phyloP scores from a whole-genome alignment of 2,888 invertebrate genomes.

The Eledona agricola region DNA sequence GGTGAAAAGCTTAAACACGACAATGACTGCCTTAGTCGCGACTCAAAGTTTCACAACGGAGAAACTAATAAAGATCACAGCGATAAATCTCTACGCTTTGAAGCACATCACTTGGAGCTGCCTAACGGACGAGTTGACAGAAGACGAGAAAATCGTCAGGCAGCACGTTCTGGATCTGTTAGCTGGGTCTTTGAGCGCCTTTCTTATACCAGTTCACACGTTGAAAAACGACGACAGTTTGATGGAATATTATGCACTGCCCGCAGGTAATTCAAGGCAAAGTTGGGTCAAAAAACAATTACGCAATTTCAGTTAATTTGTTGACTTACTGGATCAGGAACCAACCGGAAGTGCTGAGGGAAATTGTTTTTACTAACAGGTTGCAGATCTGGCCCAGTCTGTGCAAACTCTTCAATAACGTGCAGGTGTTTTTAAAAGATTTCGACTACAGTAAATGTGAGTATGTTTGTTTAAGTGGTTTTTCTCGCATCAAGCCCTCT shows the following conservation, averaged over 20 bases:
- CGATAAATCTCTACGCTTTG: slow-evolving; percentile 78
- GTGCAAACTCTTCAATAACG: slow-evolving; percentile 76
- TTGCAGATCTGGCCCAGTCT: slow-evolving; percentile 83
- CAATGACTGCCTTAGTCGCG: slow-evolving; percentile 78
- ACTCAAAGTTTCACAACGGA: slow-evolving; percentile 80
- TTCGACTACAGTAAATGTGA: slow-evolving; percentile 67
- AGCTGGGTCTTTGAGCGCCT: slow-evolving; percentile 72
- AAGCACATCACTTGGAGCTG: slow-evolving; percentile 68
- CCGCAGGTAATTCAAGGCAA: slow-evolving; percentile 71
- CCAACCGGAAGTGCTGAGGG: slow-evolving; percentile 65
- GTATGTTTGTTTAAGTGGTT: slow-evolving; percentile 42
- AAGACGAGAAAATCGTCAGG: slow-evolving; percentile 68
- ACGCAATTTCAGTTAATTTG: slow-evolving; percentile 71
- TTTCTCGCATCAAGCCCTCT: too few relatives aligned
- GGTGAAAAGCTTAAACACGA: slow-evolving; percentile 73
- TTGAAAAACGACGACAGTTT: slow-evolving; percentile 70
- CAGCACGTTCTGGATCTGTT: slow-evolving; percentile 70
- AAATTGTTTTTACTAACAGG: slow-evolving; percentile 67
- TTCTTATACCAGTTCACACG: slow-evolving; percentile 75
- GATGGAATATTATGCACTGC: slow-evolving; percentile 73
- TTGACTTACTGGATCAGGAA: slow-evolving; percentile 76
- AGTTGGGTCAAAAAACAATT: neutral
- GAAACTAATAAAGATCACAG: slow-evolving; percentile 79
- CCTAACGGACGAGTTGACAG: slow-evolving; percentile 63
- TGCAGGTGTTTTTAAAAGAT: slow-evolving; percentile 65